These are phyloP conservation scores for Micrasema longulum DNA, from an alignment of 1,140 invertebrate species.

Conservation along the genomic window DNA sequence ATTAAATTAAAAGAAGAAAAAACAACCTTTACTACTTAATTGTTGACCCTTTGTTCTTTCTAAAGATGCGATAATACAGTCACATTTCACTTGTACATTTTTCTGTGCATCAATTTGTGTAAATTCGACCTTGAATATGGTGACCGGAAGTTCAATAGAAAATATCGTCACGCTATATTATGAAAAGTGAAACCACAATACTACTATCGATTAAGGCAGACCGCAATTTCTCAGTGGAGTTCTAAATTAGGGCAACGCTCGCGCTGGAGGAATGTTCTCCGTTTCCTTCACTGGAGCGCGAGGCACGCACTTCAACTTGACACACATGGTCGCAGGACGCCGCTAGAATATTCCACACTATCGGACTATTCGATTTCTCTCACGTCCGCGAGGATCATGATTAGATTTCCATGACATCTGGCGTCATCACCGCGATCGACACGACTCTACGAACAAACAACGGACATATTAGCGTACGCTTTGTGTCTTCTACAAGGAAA, in stretches of 20 bases:
- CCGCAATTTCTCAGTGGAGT: too few species aligned
- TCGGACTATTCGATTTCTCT: slow-evolving; percentile 19
- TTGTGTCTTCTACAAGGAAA: not conserved
- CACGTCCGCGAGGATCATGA: slow-evolving; percentile 8
- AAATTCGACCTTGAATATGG: too few species aligned
- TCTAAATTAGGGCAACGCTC: not conserved
- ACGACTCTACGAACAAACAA: not conserved
- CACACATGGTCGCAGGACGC: slow-evolving; percentile 28
- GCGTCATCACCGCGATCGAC: not conserved
- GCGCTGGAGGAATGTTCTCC: slow-evolving; percentile 13
- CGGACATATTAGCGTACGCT: not conserved
- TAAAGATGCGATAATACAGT: too few species aligned
- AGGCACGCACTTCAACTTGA: slow-evolving; percentile 21
- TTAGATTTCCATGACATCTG: not conserved
- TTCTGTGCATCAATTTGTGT: too few species aligned
- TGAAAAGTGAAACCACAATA: too few species aligned
- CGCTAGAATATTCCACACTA: slow-evolving; percentile 15
- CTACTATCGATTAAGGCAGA: too few species aligned
- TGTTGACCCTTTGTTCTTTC: too few species aligned
- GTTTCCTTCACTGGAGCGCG: not conserved
- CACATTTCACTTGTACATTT: too few species aligned
- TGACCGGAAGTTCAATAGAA: too few species aligned
- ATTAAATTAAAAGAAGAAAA: too few species aligned
- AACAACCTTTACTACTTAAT: too few species aligned
- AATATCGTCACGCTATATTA: too few species aligned